Base-by-base conservation (phyloP, 2,113 vertebrate genomes). In the Lethenteron reissneri region DNA sequence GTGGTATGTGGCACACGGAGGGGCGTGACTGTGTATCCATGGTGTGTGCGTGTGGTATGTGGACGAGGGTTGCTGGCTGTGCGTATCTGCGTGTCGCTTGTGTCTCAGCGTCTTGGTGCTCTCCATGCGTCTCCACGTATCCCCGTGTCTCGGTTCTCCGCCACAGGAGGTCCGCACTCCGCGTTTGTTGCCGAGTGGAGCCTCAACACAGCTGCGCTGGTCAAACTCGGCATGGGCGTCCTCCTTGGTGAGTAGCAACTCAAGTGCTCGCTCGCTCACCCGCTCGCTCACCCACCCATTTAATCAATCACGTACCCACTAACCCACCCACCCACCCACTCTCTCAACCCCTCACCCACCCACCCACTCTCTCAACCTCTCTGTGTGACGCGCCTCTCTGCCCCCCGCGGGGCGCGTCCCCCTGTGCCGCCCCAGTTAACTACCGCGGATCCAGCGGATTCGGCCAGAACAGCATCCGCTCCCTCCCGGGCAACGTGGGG, bases 361-460 rank as follows among this genome's bases (percentile, higher is more conserved):
- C 11, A 68, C 64, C n/a, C 64, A 25, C 25, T n/a, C 9, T 2
- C 9, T 21, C 21, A 21, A 21, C 21, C 21, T 21, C 21, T 21
- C 17, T 19, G 17, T 19, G 17, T 19, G 17, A 19, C 17, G 17
- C 17, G 17, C 17, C 17, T 8, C 25, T n/a, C 25, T 68, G 14
- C 3, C 41, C 41, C 41, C 41, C 41, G 41, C 41, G 41, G 41
- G 41, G 41, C 6, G 41, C 41, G 41, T 68, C 62, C 8, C 17
- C 71, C 3, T 76, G 70, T 73, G 0, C 77, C 60, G 58, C 76
- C 62, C 69, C 76, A 99, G 92, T 96, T 76, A 97, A 99, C 77
- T 97, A 96, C 76, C 85, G 92, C 0, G 92, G 91, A 41, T 97
- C 94, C 0, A 75, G 85, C 56, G 94, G 92, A 70, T 97, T 84